Base-by-base conservation (phyloP, 2,888 invertebrate species). In the Panorpa germanica region DNA sequence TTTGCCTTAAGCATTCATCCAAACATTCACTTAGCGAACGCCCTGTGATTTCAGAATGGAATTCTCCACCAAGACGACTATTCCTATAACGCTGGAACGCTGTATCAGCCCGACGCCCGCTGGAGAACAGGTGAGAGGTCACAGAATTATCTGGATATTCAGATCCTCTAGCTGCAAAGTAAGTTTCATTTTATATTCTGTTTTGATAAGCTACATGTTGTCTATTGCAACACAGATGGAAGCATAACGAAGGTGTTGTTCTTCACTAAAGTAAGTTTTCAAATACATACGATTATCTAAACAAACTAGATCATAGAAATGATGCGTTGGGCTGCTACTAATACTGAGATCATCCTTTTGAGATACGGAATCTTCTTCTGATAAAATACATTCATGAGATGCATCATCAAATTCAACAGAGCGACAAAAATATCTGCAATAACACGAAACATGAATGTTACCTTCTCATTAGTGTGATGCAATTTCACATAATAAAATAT, bases 391-490 rank as follows among this genome's bases (percentile, higher is more conserved):
- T 43, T 78, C 75, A 32, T 76, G 70, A 3, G 78, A 78, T 61
- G 78, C 75, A 40, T 82, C 82, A 45, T 88, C 85, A 46, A 80
- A 86, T 48, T 85, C 83, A 25, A 88, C 75, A 3, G 86, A 85
- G 17, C 86, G 74, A 46, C 86, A 86, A 45, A 83, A 82, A 49
- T 80, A 74, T 47, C 73, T 73, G 40, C 17, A 43, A 49, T 34
- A 28, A 33, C 26, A 32, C 34, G 21, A 18, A 33, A 28, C 23
- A 9, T 11, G 15, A 8, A 32, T 32, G 32, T 10, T 15, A 21
- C 34, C 15, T 29, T 28, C 6, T 23, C 12, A 6, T 20, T 4
- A 9, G 3, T 12, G 2, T 12, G 9, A 33, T 31, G 15, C 31
- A 32, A 32, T 8, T 27, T 24, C 9, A 9, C 9, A 10, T 15